Conservation (phyloP, 2,888 invertebrate species). For the Cylloceria caligata region DNA sequence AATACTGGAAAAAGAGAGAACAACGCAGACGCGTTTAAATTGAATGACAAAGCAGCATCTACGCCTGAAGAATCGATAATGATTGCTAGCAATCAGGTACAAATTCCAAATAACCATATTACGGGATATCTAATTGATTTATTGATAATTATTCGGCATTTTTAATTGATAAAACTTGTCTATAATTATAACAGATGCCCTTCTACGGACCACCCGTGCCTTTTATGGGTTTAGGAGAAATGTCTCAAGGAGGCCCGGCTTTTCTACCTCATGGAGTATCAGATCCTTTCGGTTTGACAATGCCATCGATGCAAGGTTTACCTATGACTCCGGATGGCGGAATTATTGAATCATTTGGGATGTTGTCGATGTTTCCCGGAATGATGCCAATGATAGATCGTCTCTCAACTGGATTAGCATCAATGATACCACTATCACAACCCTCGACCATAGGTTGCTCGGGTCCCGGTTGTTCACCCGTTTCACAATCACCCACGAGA, state of each 20-base stretch:
- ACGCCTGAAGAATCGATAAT: constrained; percentile 59
- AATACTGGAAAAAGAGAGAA: constrained; percentile 32
- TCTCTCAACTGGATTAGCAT: background rate
- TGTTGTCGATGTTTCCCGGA: constrained; percentile 65
- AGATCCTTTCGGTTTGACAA: constrained; percentile 41
- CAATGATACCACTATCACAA: constrained; percentile 28
- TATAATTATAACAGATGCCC: constrained; percentile 36
- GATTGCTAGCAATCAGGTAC: constrained; percentile 52
- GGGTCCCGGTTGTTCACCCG: constrained; percentile 20
- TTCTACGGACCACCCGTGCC: constrained; percentile 53
- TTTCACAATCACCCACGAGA: constrained; percentile 7
- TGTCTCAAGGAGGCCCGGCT: constrained; percentile 26
- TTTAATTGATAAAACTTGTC: constrained; percentile 6
- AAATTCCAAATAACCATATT: constrained; percentile 1
- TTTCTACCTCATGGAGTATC: constrained; percentile 35
- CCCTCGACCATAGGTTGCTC: constrained; percentile 46
- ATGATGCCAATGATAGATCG: constrained; percentile 52
- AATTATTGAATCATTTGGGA: constrained; percentile 57
- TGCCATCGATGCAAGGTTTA: constrained; percentile 36
- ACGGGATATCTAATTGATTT: background rate
- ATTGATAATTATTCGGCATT: background rate
- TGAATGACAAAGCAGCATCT: constrained; percentile 44
- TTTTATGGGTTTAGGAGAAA: constrained; percentile 48
- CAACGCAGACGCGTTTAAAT: constrained; percentile 14
- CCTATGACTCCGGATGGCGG: constrained; percentile 38